Conservation (phyloP, 2,888 invertebrate genomes). For the Nephrotoma appendiculata region DNA sequence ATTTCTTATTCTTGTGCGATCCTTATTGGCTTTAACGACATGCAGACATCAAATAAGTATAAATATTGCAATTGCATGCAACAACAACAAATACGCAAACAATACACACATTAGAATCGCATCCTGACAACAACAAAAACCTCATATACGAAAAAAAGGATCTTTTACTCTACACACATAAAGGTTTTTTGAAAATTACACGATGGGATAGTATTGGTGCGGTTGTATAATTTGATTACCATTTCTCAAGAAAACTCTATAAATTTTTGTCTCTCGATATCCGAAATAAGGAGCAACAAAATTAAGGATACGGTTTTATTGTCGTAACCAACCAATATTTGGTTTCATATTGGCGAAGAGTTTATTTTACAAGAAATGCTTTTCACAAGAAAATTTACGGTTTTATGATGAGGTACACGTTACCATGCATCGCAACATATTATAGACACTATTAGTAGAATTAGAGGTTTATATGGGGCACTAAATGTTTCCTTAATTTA, state of each 20-base stretch:
- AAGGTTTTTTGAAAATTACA: not conserved
- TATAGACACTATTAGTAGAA: not conserved
- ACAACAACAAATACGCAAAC: not conserved
- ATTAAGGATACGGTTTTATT: not conserved
- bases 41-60: not conserved
- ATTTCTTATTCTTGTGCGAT: not conserved
- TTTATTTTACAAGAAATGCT: not conserved
- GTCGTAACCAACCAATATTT: not conserved
- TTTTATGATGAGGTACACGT: not conserved
- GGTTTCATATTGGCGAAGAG: not conserved
- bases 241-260: not conserved
- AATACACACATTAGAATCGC: not conserved
- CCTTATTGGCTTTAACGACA: not conserved
- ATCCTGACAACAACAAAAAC: not conserved
- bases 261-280: not conserved
- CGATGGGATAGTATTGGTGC: not conserved
- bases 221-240: not conserved
- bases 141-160: not conserved
- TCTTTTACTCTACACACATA: not conserved
- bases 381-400: not conserved
- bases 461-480: not conserved
- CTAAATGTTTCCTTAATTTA: not conserved
- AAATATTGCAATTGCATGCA: not conserved
- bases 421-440: not conserved
- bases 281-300: not conserved